Evolutionary conservation across 2,888 invertebrate genomes (phyloP).

Genomic region (Cryptocephalus primarius): DNA sequence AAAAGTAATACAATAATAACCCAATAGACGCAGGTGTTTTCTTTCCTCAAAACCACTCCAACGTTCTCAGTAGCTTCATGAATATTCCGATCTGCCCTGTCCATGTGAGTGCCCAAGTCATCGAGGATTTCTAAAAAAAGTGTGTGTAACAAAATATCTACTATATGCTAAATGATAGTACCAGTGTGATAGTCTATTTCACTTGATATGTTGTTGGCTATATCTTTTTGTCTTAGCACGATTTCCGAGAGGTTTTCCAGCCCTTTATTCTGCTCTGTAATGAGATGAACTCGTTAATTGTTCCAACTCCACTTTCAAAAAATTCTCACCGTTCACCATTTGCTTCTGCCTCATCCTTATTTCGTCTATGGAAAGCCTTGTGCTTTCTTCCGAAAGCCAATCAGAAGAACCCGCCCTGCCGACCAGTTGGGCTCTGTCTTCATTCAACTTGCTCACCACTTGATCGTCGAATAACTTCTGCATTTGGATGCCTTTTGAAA

Average conservation of each 20-base stretch:
- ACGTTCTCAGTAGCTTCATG: too few species aligned
- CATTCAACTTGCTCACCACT: slow-evolving; percentile 21
- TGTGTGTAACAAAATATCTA: not conserved
- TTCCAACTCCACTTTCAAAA: slow-evolving; percentile 1
- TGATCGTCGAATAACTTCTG: slow-evolving; percentile 41
- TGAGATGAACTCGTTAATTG: not conserved
- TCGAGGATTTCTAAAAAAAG: too few species aligned
- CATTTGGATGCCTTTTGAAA: slow-evolving; percentile 48
- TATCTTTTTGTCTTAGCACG: slow-evolving; percentile 62
- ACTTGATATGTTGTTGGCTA: slow-evolving; percentile 60
- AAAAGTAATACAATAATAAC: too few species aligned
- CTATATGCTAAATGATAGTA: slow-evolving; percentile 24
- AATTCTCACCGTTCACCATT: slow-evolving; percentile 44
- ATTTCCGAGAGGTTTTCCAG: slow-evolving; percentile 63
- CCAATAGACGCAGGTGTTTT: too few species aligned
- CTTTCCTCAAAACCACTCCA: too few species aligned
- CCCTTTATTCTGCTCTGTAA: slow-evolving; percentile 63
- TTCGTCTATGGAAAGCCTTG: slow-evolving; percentile 27
- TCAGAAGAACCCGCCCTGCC: slow-evolving; percentile 33
- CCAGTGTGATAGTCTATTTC: slow-evolving; percentile 74
- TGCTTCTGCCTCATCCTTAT: slow-evolving; percentile 47
- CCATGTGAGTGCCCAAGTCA: too few species aligned
- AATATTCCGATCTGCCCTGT: too few species aligned
- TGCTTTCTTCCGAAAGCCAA: slow-evolving; percentile 28
- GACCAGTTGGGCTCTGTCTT: slow-evolving; percentile 31